These are phyloP conservation scores for Eulemur rubriventer DNA, from an alignment of 2,797 vertebrate genomes.

Conservation along the genomic window DNA sequence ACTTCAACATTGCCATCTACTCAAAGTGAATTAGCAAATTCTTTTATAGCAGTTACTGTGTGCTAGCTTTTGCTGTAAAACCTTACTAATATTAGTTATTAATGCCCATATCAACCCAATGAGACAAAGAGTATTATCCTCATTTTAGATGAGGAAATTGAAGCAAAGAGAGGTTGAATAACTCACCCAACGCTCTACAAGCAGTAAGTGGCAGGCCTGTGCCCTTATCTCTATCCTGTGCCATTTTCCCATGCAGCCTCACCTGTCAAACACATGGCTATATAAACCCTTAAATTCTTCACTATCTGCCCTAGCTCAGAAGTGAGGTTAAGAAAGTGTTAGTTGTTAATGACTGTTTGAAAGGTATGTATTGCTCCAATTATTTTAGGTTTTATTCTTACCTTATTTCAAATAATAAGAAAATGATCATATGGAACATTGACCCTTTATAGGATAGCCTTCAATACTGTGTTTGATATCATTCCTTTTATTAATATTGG, in stretches of 20 bases:
- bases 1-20: neutral
- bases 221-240: neutral
- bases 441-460: neutral
- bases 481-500: neutral
- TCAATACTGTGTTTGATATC: neutral
- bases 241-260: neutral
- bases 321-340: neutral
- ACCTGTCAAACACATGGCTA: neutral
- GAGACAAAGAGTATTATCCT: neutral
- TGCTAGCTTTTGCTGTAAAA: neutral
- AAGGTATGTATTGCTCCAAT: neutral
- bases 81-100: neutral
- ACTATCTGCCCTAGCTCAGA: neutral
- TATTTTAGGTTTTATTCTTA: slow-evolving; percentile 18
- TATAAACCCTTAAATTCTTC: neutral
- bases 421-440: neutral
- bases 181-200: neutral
- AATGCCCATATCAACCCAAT: neutral
- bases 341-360: neutral
- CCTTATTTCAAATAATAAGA: neutral
- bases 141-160: neutral
- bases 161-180: neutral
- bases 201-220: neutral
- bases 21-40: neutral
- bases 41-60: neutral